Conservation (phyloP, 2,113 vertebrate genomes). For the Indicator maculatus region DNA sequence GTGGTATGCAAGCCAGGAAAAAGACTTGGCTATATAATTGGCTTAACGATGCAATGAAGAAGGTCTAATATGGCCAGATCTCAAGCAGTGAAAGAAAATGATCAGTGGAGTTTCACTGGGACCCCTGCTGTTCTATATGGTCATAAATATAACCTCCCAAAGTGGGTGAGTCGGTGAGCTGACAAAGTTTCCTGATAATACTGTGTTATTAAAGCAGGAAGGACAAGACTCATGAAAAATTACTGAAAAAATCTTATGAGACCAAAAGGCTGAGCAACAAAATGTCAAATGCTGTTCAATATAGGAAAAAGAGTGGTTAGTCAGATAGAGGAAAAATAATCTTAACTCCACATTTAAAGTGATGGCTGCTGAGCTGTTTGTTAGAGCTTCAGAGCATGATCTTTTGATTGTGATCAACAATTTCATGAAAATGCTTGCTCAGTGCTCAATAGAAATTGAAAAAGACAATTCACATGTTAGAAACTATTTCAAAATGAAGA, state of each 20-base stretch:
- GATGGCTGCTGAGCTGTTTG: not conserved
- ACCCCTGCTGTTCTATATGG: constrained; percentile 2
- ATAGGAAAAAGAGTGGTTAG: constrained; percentile 26
- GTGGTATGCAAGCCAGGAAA: not conserved
- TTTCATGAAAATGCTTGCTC: not conserved
- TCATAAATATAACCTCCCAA: constrained; percentile 30
- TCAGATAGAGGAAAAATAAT: constrained; percentile 30
- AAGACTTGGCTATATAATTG: not conserved
- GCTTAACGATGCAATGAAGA: not conserved
- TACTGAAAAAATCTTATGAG: constrained; percentile 35
- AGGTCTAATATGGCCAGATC: not conserved
- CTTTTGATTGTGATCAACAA: not conserved
- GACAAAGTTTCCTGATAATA: constrained; percentile 6
- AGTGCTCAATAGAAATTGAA: not conserved
- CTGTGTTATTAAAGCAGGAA: constrained; percentile 42
- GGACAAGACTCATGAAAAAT: constrained; percentile 43
- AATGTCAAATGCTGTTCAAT: constrained; percentile 31
- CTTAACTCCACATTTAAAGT: not conserved
- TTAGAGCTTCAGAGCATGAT: not conserved
- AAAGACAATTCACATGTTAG: not conserved
- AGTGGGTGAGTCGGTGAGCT: not conserved
- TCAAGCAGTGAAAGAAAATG: constrained; percentile 13
- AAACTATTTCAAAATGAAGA: not conserved
- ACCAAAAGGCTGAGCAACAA: constrained; percentile 9
- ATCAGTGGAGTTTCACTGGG: not conserved